phyloP scores from a whole-genome alignment of 2,113 vertebrate species.

The Melanerpes formicivorus region DNA sequence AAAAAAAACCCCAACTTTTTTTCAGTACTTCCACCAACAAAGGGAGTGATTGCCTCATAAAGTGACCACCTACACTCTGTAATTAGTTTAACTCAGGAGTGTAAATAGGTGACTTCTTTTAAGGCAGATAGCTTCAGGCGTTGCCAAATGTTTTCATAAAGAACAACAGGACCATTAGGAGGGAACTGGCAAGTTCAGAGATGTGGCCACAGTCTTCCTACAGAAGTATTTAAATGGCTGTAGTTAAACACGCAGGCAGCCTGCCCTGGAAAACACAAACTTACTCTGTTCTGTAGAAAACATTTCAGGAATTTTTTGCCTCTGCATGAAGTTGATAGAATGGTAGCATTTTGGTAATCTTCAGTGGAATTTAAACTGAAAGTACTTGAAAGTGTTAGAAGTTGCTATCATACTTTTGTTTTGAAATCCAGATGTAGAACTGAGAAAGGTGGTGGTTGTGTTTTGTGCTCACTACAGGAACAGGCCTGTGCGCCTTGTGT shows the following conservation, averaged over 20 bases:
- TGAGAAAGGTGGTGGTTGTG: neutral
- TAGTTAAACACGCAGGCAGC: neutral
- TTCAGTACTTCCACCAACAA: neutral
- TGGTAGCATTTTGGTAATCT: neutral
- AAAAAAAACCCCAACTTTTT: neutral
- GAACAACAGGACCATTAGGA: neutral
- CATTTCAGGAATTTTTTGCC: neutral
- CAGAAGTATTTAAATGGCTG: neutral
- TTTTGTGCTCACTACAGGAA: neutral
- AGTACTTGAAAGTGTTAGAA: neutral
- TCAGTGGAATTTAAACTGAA: neutral
- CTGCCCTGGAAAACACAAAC: neutral
- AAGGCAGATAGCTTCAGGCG: neutral
- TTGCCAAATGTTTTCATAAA: neutral
- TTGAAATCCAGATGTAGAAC: neutral
- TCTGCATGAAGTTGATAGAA: neutral
- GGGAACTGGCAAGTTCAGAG: neutral
- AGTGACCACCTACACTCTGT: neutral
- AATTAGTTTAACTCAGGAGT: neutral
- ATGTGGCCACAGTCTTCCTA: neutral
- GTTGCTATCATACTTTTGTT: neutral
- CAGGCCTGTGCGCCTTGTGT: neutral
- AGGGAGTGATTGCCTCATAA: neutral
- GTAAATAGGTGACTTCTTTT: neutral
- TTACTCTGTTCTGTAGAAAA: neutral